phyloP scores from a whole-genome alignment of 1,140 invertebrate genomes.

The Papilio glaucus region DNA sequence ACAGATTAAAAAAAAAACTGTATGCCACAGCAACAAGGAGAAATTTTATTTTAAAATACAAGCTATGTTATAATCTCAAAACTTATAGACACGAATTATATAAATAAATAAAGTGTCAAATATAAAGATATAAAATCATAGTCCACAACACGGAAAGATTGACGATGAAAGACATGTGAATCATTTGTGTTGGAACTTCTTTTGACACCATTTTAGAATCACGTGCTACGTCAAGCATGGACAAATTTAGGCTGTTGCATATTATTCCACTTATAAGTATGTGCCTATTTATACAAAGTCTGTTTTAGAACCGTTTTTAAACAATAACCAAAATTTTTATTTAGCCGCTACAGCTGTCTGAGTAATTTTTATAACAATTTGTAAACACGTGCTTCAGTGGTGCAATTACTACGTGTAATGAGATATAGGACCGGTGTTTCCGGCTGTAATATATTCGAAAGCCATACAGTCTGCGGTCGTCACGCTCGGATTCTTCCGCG shows the following conservation, averaged over 20 bases:
- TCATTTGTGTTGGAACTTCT: too few species aligned
- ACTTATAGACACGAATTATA: background rate
- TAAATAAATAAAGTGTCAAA: too few species aligned
- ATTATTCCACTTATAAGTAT: too few species aligned
- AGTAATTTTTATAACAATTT: background rate
- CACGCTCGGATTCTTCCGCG: slow-evolving; percentile 49
- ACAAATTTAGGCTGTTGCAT: too few species aligned
- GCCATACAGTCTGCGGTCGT: slow-evolving; percentile 53
- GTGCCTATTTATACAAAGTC: too few species aligned
- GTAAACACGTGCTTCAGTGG: background rate
- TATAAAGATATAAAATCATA: too few species aligned
- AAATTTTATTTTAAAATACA: background rate
- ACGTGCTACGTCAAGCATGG: too few species aligned
- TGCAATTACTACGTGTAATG: slow-evolving; percentile 32
- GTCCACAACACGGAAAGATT: too few species aligned
- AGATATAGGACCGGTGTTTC: slow-evolving; percentile 35
- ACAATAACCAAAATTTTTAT: background rate
- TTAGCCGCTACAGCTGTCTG: background rate
- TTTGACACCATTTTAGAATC: too few species aligned
- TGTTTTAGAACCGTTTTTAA: too few species aligned
- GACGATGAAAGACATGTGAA: too few species aligned
- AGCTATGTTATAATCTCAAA: too few species aligned
- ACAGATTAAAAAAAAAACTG: slow-evolving; percentile 28
- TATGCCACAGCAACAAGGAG: background rate
- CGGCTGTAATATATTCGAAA: slow-evolving; percentile 51